Base-by-base conservation (phyloP, 1,140 invertebrate genomes). In the Saxidomus purpurata region DNA sequence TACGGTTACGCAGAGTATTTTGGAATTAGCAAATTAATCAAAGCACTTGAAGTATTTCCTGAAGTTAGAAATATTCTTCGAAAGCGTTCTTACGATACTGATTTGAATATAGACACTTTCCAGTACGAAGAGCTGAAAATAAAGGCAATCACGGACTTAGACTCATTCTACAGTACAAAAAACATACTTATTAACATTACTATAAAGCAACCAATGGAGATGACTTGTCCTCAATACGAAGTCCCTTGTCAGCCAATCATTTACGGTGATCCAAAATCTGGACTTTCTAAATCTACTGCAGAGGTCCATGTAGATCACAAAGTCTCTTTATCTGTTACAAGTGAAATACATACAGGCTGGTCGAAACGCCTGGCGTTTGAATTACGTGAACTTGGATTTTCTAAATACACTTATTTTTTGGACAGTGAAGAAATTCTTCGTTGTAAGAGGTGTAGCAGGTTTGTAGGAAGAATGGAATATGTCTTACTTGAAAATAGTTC, bases 71-170 rank as follows among this genome's bases (percentile, higher is more conserved):
- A 8, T 43, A 1, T 47, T 34, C 22, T 22, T 59, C 4, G 17
- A 4, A 25, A 61, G 19, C 43, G 55, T 59, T 9, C 31, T 38
- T 38, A 55, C n/a, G 52, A 55, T 22, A 36, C 31, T 2, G 3
- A 17, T 6, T 74, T 74, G 22, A 22, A 40, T 8, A 13, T 40
- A 17, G 52, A 55, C 19, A 6, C 8, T 19, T 36, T 19, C 22
- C 17, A 40, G 31, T 74, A 74, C 36, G 69, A 74, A 40, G 69
- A 74, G n/a, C 28, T 74, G 11, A 74, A 74, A 74, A 38, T 22
- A 11, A 74, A 40, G 19, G 36, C n/a, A 1, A 13, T 74, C 1
- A 74, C 6, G 22, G 69, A 74, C 8, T 1, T 74, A 11, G 69
- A 38, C 1, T 34, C 31, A 8, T n/a, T 40, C 4, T 38, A 74